Evolutionary conservation across 1,140 invertebrate genomes (phyloP), one percentile per base, ranked within the genome.

Genomic region (Drosophila nebulosa): DNA sequence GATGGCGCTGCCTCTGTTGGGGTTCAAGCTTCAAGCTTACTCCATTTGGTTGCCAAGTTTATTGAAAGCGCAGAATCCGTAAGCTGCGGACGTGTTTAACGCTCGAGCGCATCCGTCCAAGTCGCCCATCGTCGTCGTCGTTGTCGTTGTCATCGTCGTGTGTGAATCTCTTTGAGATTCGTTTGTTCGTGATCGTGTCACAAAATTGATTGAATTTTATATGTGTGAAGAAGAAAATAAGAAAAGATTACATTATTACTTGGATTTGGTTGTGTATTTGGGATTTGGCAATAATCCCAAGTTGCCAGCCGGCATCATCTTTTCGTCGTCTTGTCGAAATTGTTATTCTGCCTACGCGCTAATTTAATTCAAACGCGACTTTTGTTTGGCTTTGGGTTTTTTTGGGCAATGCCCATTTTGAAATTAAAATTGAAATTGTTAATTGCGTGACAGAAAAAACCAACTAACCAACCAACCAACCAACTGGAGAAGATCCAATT

Each of bases 31-130:
- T 71, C 65, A 78, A 64, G 50, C 35, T 55, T 55, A 55, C 52
- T 55, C 26, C 16, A 55, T 12, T 74, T 74, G 72, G 61, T 74
- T 57, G 66, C 83, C 53, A 78, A 70, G 83, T 86, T 86, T 86
- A 86, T 88, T 86, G 65, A 86, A 88, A 88, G 71, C 83, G 83
- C 83, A 86, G 84, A 86, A 88, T 73, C 80, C 83, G 83, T 88
- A 66, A 88, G 83, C 75, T 76, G 67, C 83, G 83, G 83, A 88
- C 83, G 83, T 88, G 83, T 88, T 78, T 88, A 35, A 46, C 80
- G 83, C 80, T 80, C 69, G 78, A 86, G 64, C 78, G 78, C 81
- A 76, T 64, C 78, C 66, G 69, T 7, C 16, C 39, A n/a, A n/a
- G 39, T 46, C 18, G 21, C 39, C 18, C 22, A 27, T 59, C 21